Evolutionary conservation across 2,113 vertebrate genomes (phyloP).

Genomic region (Eulemur rufifrons): DNA sequence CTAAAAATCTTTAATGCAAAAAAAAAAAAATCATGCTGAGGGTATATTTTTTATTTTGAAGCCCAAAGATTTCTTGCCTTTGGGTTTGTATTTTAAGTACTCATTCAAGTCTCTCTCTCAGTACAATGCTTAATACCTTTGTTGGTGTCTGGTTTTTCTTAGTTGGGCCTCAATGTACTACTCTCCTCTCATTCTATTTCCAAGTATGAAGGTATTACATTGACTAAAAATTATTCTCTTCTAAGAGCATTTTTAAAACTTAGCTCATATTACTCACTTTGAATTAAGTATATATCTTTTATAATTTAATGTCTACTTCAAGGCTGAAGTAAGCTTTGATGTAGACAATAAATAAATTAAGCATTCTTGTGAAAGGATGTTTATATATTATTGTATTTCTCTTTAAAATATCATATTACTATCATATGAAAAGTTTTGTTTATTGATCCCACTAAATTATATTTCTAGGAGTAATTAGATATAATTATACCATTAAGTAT

Average conservation of each 20-base stretch:
- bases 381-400: conserved; percentile 13
- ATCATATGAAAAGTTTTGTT: neutral
- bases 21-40: neutral
- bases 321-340: neutral
- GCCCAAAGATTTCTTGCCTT: neutral
- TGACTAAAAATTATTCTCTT: neutral
- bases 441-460: neutral
- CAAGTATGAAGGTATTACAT: neutral
- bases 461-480: conserved; percentile 17
- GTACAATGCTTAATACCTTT: neutral
- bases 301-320: neutral
- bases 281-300: neutral
- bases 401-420: neutral
- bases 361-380: neutral
- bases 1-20: conserved; percentile 5
- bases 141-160: neutral
- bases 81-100: neutral
- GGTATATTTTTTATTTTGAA: conserved; percentile 38
- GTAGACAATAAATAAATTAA: neutral
- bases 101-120: neutral
- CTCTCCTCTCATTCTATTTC: neutral
- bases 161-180: neutral
- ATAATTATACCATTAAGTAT: neutral
- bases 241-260: neutral
- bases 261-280: neutral